A percentile compares a stretch with the other conserved stretches of the same genome.
Conservation (phyloP, 23 tunicate species). For the Ascidia mentula region DNA sequence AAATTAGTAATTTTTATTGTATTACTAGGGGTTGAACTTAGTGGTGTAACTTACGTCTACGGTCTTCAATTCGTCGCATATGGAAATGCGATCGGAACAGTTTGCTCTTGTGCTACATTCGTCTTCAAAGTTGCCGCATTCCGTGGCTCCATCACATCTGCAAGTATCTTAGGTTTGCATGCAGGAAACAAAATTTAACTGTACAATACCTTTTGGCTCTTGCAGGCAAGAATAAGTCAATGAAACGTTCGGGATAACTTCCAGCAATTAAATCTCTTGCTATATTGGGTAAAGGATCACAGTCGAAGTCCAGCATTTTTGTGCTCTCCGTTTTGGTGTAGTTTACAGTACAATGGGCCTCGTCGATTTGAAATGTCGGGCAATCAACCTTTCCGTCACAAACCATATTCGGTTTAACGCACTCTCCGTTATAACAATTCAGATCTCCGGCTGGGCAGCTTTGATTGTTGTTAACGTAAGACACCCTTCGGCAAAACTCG, state of each 20-base stretch:
- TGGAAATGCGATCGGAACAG: neutral
- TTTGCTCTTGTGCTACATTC: constrained; percentile 21
- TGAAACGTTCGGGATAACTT: neutral
- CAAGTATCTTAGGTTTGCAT: too few species aligned
- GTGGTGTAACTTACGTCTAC: too few species aligned
- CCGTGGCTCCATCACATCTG: constrained; percentile 2
- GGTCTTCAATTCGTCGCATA: neutral
- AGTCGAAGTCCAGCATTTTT: neutral
- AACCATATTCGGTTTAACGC: neutral
- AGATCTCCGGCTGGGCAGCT: neutral
- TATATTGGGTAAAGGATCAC: neutral
- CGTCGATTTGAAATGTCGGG: neutral
- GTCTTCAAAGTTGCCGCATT: neutral
- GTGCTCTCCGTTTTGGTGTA: neutral
- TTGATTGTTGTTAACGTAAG: neutral
- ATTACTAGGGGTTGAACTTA: too few species aligned
- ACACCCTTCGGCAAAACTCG: neutral
- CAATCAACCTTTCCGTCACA: neutral
- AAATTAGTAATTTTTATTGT: too few species aligned
- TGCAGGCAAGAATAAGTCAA: neutral
- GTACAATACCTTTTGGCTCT: neutral
- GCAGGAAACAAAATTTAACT: too few species aligned
- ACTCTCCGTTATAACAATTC: too few species aligned
- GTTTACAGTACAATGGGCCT: neutral
- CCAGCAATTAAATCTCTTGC: neutral